These are phyloP conservation scores for Aphelenchoides besseyi DNA, from an alignment of 1,140 invertebrate genomes.

Conservation along the genomic window DNA sequence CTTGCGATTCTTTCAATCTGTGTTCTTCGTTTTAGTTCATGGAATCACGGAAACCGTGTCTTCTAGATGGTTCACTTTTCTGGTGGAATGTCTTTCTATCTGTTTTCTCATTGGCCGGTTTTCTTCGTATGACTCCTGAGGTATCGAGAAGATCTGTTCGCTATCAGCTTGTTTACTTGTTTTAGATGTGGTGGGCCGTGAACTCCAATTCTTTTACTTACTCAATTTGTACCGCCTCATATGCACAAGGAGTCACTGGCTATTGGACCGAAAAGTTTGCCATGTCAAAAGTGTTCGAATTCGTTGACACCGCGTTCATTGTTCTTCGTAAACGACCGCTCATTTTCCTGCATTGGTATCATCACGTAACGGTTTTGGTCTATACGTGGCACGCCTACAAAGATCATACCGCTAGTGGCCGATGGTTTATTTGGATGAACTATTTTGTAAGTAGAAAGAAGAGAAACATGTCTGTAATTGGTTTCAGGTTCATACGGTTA, in stretches of 20 bases:
- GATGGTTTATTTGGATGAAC: constrained; percentile 99
- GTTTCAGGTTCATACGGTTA: constrained; percentile 91
- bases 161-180: constrained; percentile 69
- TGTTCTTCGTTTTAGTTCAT: constrained; percentile 65
- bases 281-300: constrained; percentile 67
- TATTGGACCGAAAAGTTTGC: constrained; percentile 76
- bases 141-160: constrained; percentile 69
- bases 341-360: constrained; percentile 64
- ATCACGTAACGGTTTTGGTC: constrained; percentile 74
- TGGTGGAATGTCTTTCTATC: constrained; percentile 91
- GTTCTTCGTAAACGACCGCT: constrained; percentile 52
- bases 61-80: constrained; percentile 75
- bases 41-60: constrained; percentile 55
- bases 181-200: constrained; percentile 43
- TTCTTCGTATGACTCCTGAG: constrained; percentile 65
- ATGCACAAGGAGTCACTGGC: constrained; percentile 77
- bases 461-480: constrained; percentile 65
- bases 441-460: constrained; percentile 86
- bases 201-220: constrained; percentile 56
- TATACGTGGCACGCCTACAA: constrained; percentile 97
- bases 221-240: constrained; percentile 67
- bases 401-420: constrained; percentile 87
- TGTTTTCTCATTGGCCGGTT: constrained; percentile 76
- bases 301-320: constrained; percentile 52
- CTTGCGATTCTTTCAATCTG: constrained; percentile 89